Percentiles rank a stretch among this genome's conserved stretches.
Conservation (phyloP, 2,888 invertebrate genomes). For the Eristalis pertinax region DNA sequence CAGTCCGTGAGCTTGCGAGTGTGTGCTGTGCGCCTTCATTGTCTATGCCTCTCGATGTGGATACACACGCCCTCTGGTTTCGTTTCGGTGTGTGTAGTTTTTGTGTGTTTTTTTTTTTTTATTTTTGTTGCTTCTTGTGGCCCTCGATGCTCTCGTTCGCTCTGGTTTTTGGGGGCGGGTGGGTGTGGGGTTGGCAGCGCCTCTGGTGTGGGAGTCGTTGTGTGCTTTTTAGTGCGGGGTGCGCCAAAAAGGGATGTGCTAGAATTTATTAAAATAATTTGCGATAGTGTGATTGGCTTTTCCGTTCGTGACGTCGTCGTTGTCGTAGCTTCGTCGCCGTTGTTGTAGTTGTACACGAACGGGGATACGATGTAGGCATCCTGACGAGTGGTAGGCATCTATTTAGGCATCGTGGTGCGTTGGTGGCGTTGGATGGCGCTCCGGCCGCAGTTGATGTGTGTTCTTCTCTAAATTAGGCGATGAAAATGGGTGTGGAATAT, state of each 20-base stretch:
- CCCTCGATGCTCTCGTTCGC: conserved; percentile 56
- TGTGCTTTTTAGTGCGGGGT: conserved; percentile 76
- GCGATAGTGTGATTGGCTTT: conserved; percentile 82
- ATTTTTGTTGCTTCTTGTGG: conserved; percentile 25
- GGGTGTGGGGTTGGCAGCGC: neutral
- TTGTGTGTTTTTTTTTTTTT: conserved; percentile 6
- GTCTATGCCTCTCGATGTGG: conserved; percentile 59
- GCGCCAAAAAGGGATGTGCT: conserved; percentile 77
- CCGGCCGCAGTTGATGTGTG: conserved; percentile 52
- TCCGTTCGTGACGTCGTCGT: conserved; percentile 65
- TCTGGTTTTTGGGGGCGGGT: conserved; percentile 59
- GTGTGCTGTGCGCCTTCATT: conserved; percentile 54
- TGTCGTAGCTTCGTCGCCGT: conserved; percentile 45
- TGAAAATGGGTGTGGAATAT: conserved; percentile 71
- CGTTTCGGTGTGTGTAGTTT: conserved; percentile 68
- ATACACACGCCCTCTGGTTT: conserved; percentile 68
- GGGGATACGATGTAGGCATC: conserved; percentile 45
- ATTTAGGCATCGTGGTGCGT: conserved; percentile 60
- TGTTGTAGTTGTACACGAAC: conserved; percentile 38
- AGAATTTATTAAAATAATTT: conserved; percentile 81
- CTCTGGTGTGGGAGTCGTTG: conserved; percentile 66
- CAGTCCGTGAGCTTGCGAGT: conserved; percentile 73
- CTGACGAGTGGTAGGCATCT: conserved; percentile 62
- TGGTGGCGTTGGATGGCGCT: conserved; percentile 1
- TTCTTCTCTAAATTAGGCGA: conserved; percentile 69